Evolutionary conservation across 2,888 invertebrate genomes (phyloP), one percentile per base, ranked within the genome.

Genomic region (Callyntrura sp.): DNA sequence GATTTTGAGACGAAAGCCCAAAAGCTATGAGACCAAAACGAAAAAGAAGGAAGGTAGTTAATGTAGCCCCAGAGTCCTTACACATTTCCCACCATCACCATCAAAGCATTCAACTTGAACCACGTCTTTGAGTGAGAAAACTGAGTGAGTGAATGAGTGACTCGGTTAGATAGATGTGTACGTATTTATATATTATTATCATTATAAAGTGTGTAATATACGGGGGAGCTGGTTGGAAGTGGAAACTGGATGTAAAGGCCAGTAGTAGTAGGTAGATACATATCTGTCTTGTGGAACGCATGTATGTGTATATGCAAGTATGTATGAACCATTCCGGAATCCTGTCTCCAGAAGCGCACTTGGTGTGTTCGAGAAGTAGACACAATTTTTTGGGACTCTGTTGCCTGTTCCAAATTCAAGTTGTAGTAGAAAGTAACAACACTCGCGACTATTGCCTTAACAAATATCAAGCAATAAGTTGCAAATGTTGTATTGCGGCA

Each of bases 1-100:
- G 73, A 73, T 89, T 84, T 76, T 79, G 84, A 85, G 79, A 84
- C 84, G 78, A 84, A 84, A 88, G 88, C 88, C 88, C 88, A 88
- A 88, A 79, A 89, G 84, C 84, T 89, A 89, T 85, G 84, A 83
- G 88, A 88, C 88, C 88, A 78, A 88, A 78, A 79, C 84, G 89
- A 89, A 84, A 78, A 89, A 85, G 89, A 68, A 89, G 88, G 89
- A 89, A 89, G 89, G 89, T 83, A 89, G 89, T 89, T 89, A 89
- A 89, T 89, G 89, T 89, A 89, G 89, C 89, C 89, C 89, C 85
- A 89, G 89, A 89, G 89, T 85, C 84, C 89, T 89, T 89, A 68
- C 88, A 83, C 84, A 89, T 89, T 89, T 89, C 89, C 89, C 89
- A 89, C 89, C 89, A 89, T 89, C 89, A 89, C 89, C 89, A 89